Evolutionary conservation across 2,888 invertebrate genomes (phyloP), one percentile per base, ranked within the genome.

Genomic region (Hemistola chrysoprasaria): DNA sequence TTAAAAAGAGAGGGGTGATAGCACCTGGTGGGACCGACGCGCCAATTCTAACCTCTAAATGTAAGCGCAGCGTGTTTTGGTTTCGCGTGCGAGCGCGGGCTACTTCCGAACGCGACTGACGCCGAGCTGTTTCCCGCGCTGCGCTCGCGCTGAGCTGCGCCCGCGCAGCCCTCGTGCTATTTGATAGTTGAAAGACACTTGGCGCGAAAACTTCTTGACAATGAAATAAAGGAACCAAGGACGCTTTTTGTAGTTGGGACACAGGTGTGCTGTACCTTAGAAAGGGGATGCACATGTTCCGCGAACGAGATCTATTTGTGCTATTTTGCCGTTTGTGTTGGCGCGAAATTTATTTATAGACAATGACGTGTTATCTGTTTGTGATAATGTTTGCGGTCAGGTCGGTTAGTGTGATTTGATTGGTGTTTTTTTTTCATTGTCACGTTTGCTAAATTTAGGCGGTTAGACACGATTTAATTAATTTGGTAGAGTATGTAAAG

Each of bases 31-130:
- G 68, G 52, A 40, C 51, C 66, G 68, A 67, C 86, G 80, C 87
- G 85, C 86, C 85, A 84, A 85, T 80, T 82, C 84, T 87, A 86
- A 87, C 87, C 85, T 87, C 78, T 65, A 85, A 60, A 49, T 47
- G 11, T 39, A 47, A 36, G 47, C 32, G 42, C 28, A 32, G 65
- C 64, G 71, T 65, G 67, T 63, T 51, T 45, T 16, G 16, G 16
- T 16, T 16, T 16, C 3, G 64, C 73, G 75, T 66, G 72, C 75
- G 78, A 72, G 77, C 83, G 74, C 78, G 71, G 73, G 61, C 68
- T 65, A 59, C 58, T 59, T 59, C 63, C 66, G 62, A 60, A 59
- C 59, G 46, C 68, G 76, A 77, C 73, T 71, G 73, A 70, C 74
- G 70, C 78, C 63, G 54, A 42, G 38, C 61, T 73, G 77, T 85